Percentiles rank a stretch among this genome's conserved stretches.
phyloP scores from a whole-genome alignment of 2,888 invertebrate genomes.

The Portevinia maculata region DNA sequence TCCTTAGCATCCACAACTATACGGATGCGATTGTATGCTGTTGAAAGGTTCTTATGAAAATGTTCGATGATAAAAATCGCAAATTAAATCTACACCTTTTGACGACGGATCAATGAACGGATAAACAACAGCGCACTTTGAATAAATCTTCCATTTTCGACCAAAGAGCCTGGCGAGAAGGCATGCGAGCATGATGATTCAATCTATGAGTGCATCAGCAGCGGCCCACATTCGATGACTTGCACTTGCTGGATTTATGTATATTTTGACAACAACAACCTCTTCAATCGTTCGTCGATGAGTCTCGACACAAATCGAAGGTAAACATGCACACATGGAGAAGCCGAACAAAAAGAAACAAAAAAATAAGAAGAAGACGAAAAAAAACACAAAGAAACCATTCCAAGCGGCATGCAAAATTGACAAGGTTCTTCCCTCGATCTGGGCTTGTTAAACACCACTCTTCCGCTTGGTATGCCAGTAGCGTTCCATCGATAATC shows the following conservation, averaged over 20 bases:
- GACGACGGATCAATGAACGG: slow-evolving; percentile 51
- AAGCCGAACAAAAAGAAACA: neutral
- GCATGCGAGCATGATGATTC: slow-evolving; percentile 38
- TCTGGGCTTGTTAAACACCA: slow-evolving; percentile 34
- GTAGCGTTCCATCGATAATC: slow-evolving; percentile 67
- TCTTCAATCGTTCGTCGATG: slow-evolving; percentile 60
- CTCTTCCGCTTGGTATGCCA: slow-evolving; percentile 45
- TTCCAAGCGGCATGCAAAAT: slow-evolving; percentile 34
- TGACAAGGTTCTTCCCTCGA: slow-evolving; percentile 55
- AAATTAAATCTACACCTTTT: slow-evolving; percentile 65
- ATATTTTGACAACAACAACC: slow-evolving; percentile 59
- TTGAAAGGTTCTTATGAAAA: slow-evolving; percentile 62
- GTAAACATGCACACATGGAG: slow-evolving; percentile 2
- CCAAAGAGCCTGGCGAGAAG: neutral
- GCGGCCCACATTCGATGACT: slow-evolving; percentile 68
- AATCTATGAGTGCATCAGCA: slow-evolving; percentile 68
- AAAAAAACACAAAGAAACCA: neutral
- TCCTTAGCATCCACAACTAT: slow-evolving; percentile 23
- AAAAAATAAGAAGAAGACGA: neutral
- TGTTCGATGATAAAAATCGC: slow-evolving; percentile 71
- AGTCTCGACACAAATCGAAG: slow-evolving; percentile 34
- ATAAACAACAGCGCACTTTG: slow-evolving; percentile 37
- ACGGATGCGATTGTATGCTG: slow-evolving; percentile 11
- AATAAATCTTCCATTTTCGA: slow-evolving; percentile 46
- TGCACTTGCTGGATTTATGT: slow-evolving; percentile 50